phyloP scores from a whole-genome alignment of 37 sponge, comb jelly and placozoan species.

The Hormiphora californensis region DNA sequence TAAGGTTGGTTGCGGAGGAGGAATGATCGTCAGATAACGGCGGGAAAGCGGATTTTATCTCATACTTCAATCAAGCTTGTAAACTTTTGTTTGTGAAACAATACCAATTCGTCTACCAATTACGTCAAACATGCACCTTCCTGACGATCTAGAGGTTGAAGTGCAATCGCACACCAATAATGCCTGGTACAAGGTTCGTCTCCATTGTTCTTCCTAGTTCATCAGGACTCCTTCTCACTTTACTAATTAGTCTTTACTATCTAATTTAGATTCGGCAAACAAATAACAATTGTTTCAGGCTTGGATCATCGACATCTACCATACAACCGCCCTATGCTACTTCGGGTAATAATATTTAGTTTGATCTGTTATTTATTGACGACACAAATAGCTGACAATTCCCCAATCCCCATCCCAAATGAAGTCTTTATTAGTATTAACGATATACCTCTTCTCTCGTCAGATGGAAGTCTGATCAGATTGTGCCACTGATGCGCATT shows the following conservation, averaged over 20 bases:
- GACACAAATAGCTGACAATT: neutral
- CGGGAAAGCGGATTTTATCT: no score
- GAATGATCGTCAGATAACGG: no score
- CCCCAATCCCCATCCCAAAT: no score
- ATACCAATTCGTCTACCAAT: no score
- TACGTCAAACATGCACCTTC: no score
- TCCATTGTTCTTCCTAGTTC: neutral
- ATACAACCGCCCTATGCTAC: constrained; percentile 2
- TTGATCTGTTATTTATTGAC: neutral
- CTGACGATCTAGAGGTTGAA: constrained; percentile 31
- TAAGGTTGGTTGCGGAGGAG: no score
- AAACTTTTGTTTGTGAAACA: no score
- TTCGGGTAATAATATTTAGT: neutral
- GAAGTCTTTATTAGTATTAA: no score
- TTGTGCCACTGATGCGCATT: neutral
- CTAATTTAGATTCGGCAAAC: no score
- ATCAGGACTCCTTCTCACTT: no score
- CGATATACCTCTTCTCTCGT: neutral
- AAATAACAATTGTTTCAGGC: constrained; percentile 10
- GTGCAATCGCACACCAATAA: constrained; percentile 20
- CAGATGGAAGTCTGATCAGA: constrained; percentile 22
- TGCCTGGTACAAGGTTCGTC: constrained; percentile 46
- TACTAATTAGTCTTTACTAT: no score
- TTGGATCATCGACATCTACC: constrained; percentile 38
- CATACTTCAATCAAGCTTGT: no score